Evolutionary conservation across 2,113 vertebrate species (phyloP).

Genomic region (Mustela lutreola): DNA sequence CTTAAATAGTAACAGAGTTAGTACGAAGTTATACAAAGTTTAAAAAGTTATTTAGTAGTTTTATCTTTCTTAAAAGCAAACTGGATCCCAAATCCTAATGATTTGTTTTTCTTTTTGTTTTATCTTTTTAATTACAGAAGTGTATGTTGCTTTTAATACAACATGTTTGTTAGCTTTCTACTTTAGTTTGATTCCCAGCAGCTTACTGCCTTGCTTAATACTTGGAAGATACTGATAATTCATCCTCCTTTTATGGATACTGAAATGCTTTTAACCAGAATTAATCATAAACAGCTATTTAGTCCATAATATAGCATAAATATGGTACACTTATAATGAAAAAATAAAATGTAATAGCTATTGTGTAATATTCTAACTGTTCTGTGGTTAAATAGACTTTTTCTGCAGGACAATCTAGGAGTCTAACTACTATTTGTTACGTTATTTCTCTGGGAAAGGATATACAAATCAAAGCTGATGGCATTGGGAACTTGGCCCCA

Average conservation of each 20-base stretch:
- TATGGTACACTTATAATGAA: constrained; percentile 37
- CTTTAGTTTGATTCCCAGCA: constrained; percentile 23
- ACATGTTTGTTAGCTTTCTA: constrained; percentile 11
- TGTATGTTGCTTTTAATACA: constrained; percentile 29
- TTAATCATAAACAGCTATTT: constrained; percentile 14
- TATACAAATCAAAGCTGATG: constrained; percentile 21
- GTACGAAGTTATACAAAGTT: constrained; percentile 28
- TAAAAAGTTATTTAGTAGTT: constrained; percentile 41
- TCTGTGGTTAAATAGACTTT: not conserved
- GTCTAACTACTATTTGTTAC: not conserved
- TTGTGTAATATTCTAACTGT: constrained; percentile 4
- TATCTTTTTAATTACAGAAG: not conserved
- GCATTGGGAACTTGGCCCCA: not conserved
- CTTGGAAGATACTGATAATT: constrained; percentile 45
- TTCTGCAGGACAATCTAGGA: not conserved
- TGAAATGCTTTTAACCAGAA: not conserved
- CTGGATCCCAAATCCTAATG: not conserved
- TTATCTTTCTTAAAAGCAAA: not conserved
- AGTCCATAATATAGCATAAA: not conserved
- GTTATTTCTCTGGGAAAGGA: constrained; percentile 45
- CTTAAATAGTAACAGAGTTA: constrained; percentile 14
- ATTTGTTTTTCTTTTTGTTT: constrained; percentile 43
- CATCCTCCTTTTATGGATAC: not conserved
- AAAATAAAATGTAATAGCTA: constrained; percentile 19
- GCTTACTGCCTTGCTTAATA: constrained; percentile 31